Evolutionary conservation across 2,888 invertebrate genomes (phyloP).

Genomic region (Eupsilia transversa): DNA sequence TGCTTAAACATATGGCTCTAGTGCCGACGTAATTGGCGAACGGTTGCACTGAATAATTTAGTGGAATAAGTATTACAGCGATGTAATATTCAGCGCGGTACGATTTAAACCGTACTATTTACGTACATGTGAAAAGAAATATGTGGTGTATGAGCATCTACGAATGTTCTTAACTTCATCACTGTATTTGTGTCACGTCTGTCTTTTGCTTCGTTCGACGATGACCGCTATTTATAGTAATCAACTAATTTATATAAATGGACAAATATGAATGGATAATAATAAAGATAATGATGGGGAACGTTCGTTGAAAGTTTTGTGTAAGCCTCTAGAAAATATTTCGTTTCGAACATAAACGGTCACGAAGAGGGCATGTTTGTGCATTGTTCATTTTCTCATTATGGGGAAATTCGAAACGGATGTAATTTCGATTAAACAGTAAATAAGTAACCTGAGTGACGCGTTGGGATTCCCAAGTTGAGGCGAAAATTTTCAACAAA

Average conservation of each 20-base stretch:
- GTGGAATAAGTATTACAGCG: conserved; percentile 53
- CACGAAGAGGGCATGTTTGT: conserved; percentile 43
- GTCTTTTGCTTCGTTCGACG: conserved; percentile 34
- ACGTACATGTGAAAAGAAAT: conserved; percentile 37
- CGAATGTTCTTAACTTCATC: conserved; percentile 15
- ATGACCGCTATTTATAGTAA: conserved; percentile 19
- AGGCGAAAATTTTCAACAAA: conserved; percentile 76
- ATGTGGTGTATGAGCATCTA: conserved; percentile 22
- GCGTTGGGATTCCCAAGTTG: conserved; percentile 71
- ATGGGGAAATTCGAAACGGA: conserved; percentile 56
- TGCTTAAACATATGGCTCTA: conserved; percentile 73
- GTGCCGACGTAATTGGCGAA: conserved; percentile 67
- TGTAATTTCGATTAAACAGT: conserved; percentile 65
- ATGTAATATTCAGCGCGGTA: conserved; percentile 49
- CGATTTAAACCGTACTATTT: conserved; percentile 42
- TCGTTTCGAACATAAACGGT: conserved; percentile 48
- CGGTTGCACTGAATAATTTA: conserved; percentile 67
- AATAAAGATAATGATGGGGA: conserved; percentile 37
- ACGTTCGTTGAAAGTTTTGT: conserved; percentile 38
- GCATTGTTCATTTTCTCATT: conserved; percentile 41
- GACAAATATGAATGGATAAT: conserved; percentile 33
- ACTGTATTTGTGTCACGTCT: conserved; percentile 28
- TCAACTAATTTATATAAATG: conserved; percentile 45
- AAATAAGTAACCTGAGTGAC: conserved; percentile 69
- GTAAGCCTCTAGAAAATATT: conserved; percentile 36